Evolutionary conservation across 2,797 vertebrate species (phyloP), one percentile per base, ranked within the genome.

Genomic region (Centroberyx gerrardi): DNA sequence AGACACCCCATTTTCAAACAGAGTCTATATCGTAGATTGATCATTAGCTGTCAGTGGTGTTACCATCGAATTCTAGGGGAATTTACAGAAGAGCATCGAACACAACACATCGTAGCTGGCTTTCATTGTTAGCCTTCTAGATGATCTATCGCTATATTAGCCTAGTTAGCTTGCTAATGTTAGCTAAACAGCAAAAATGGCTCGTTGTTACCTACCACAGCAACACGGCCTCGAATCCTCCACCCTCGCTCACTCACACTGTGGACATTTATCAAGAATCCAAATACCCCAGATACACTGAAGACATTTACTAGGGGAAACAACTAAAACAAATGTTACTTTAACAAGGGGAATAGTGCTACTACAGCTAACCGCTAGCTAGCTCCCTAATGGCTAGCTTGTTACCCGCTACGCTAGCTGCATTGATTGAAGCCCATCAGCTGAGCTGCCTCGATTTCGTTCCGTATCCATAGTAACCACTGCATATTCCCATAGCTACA

Each of bases 381-480:
- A 85, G 76, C 88, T 65, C 61, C 64, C 74, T 38, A 9, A 33
- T 7, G 18, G 78, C 74, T 77, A 89, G 78, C 87, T 59, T 38
- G 61, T 28, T 67, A 63, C 36, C 71, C 18, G 65, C 76, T 84
- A 72, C 52, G 63, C 68, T 81, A 84, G 71, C 83, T 42, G 84
- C 64, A 61, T 38, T 68, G 70, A 78, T 53, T 61, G 59, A 56
- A 60, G 60, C 73, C 33, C 48, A 49, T 84, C 88, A 88, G 84
- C 86, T 89, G 82, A 18, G 80, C 62, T n/a, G 73, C 71, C 81
- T 78, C 28, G 68, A 80, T n/a, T 29, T 68, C 77, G 60, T n/a
- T 51, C 62, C 54, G 87, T 84, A 42, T 54, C 81, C 87, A 88
- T 90, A 69, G 90, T 49, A 91, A 90, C 91, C 64, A 46, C 62